Percentiles rank a stretch among this genome's conserved stretches.
Evolutionary conservation across 2,113 vertebrate species (phyloP).

Genomic region (Accipiter cooperii): DNA sequence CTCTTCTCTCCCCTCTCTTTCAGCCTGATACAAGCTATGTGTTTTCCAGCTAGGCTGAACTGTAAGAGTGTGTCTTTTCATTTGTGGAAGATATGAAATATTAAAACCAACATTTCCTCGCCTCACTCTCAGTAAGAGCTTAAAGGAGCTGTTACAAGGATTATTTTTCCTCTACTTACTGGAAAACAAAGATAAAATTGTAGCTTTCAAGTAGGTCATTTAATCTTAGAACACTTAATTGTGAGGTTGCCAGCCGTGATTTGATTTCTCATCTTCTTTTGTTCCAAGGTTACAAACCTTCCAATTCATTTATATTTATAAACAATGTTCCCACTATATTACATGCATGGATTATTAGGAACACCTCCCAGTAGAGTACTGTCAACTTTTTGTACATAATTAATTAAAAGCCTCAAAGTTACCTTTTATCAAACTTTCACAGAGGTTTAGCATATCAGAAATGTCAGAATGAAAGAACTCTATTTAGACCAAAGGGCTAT

Average conservation of each 20-base stretch:
- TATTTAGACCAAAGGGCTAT: constrained; percentile 58
- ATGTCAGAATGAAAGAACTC: constrained; percentile 66
- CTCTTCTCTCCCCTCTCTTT: not conserved
- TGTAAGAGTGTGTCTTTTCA: not conserved
- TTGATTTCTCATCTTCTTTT: constrained; percentile 67
- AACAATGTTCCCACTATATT: constrained; percentile 68
- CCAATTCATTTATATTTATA: constrained; percentile 72
- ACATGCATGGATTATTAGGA: constrained; percentile 69
- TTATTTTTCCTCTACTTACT: constrained; percentile 41
- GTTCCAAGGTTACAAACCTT: constrained; percentile 71
- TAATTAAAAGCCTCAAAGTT: constrained; percentile 73
- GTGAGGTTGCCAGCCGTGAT: constrained; percentile 51
- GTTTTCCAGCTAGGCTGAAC: not conserved
- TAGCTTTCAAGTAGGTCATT: constrained; percentile 67
- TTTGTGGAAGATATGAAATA: constrained; percentile 41
- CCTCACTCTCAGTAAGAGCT: constrained; percentile 1
- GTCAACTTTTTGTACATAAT: constrained; percentile 70
- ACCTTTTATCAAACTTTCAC: constrained; percentile 71
- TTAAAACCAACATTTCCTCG: constrained; percentile 15
- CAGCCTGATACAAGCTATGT: not conserved
- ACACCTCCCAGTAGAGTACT: constrained; percentile 63
- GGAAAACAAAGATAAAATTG: constrained; percentile 71
- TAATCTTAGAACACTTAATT: constrained; percentile 62
- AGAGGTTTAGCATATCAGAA: constrained; percentile 63
- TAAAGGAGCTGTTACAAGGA: constrained; percentile 24